These are phyloP conservation scores for Eustalomyia histrio DNA, from an alignment of 2,888 invertebrate species.

Conservation along the genomic window DNA sequence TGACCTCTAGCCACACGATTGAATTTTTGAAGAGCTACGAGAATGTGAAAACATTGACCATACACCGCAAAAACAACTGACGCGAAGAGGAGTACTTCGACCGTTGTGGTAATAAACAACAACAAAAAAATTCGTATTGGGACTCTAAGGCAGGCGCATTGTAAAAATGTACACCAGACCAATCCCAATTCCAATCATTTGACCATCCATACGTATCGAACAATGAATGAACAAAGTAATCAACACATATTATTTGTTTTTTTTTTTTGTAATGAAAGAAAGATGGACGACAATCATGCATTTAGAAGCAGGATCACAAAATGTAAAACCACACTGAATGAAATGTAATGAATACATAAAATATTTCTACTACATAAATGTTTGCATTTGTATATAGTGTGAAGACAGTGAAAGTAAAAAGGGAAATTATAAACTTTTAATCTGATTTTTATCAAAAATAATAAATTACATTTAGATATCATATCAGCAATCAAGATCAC, in stretches of 20 bases:
- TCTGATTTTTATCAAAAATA: too few species aligned
- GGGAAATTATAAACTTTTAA: too few species aligned
- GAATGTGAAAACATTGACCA: background rate
- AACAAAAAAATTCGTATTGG: background rate
- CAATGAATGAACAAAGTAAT: slow-evolving; percentile 7
- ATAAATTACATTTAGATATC: too few species aligned
- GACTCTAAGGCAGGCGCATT: background rate
- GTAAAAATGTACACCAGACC: background rate
- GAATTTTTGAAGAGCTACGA: slow-evolving; percentile 37
- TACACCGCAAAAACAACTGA: slow-evolving; percentile 5
- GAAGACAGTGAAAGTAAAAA: background rate
- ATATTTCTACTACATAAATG: background rate
- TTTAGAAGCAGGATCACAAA: slow-evolving; percentile 5
- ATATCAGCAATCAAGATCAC: too few species aligned
- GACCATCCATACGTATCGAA: slow-evolving; percentile 1
- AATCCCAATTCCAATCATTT: slow-evolving; percentile 3
- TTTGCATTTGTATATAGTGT: background rate
- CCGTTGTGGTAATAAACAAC: background rate
- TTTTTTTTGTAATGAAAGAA: background rate
- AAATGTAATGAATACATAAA: background rate
- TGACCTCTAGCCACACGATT: slow-evolving; percentile 57
- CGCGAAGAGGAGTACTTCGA: background rate
- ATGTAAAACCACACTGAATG: background rate
- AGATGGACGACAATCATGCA: background rate
- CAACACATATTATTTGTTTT: background rate